Conservation (phyloP, 2,888 invertebrate species). For the Hirudinaria manillensis region DNA sequence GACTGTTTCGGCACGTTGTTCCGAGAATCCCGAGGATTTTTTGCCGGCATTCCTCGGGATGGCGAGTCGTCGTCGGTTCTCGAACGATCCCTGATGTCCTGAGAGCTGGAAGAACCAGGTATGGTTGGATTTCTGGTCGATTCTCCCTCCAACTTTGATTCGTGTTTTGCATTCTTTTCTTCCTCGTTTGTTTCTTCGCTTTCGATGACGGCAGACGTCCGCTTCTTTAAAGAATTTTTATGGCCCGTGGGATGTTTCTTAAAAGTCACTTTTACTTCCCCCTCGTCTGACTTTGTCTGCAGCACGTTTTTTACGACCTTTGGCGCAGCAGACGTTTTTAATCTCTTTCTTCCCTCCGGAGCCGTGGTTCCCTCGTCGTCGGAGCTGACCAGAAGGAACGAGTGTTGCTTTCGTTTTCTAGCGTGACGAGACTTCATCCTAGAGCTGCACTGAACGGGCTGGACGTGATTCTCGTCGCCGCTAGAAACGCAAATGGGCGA, state of each 20-base stretch:
- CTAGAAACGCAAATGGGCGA: slow-evolving; percentile 19
- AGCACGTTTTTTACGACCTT: not conserved
- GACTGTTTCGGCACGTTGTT: too few species aligned
- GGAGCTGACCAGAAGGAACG: not conserved
- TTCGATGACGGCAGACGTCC: not conserved
- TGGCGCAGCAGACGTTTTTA: not conserved
- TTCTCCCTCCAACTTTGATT: not conserved
- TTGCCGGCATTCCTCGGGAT: not conserved
- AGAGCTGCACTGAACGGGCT: not conserved
- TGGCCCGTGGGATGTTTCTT: slow-evolving; percentile 31
- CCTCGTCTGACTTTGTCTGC: not conserved
- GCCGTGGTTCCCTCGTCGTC: not conserved
- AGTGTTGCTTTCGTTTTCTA: not conserved
- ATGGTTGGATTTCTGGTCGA: not conserved
- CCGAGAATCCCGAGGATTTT: too few species aligned
- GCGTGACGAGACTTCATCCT: not conserved
- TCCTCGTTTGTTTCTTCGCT: not conserved
- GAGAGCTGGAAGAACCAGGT: slow-evolving; percentile 10
- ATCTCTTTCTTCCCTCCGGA: not conserved
- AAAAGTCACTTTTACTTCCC: slow-evolving; percentile 11
- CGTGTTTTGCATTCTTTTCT: not conserved
- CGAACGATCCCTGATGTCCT: not conserved
- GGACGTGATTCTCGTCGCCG: not conserved
- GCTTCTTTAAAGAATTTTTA: slow-evolving; percentile 22
- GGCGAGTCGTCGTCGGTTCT: not conserved